Evolutionary conservation across 2,888 invertebrate species (phyloP), one percentile per base, ranked within the genome.

Genomic region (Metacarcinus magister): DNA sequence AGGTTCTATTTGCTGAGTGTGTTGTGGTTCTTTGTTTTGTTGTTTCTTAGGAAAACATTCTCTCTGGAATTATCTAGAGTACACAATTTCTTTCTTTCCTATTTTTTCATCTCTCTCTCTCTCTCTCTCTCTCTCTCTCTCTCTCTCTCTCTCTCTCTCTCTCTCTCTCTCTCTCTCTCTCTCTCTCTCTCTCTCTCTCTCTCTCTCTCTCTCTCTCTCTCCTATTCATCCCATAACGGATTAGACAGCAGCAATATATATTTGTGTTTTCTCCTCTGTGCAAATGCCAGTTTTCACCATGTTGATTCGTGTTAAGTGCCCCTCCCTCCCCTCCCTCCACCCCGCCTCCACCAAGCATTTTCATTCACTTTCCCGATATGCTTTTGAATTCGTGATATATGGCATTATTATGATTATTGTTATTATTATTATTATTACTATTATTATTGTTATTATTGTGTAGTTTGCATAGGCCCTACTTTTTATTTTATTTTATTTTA

Each of bases 111-210:
- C 75, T 82, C 23, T 82, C 32, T 82, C n/a, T 82, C n/a, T 75
- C n/a, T 75, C 75, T 75, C 23, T 75, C 23, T 32, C n/a, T 32
- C 75, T 7, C n/a, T 32, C 75, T n/a, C n/a, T 82, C 67, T 8
- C 5, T 82, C 23, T 82, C 8, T n/a, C 23, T 82, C 5, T 82
- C 8, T 82, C n/a, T 28, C 5, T 82, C 7, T 82, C n/a, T 82
- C n/a, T 82, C n/a, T 82, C n/a, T 82, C 75, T 82, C n/a, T 82
- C 28, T 82, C n/a, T 82, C 75, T 82, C n/a, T 82, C n/a, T 19
- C 13, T 67, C 19, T 67, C 4, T 75, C 28, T n/a, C n/a, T 28
- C 28, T 28, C n/a, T 75, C n/a, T 75, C n/a, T 23, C n/a, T 75
- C n/a, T 75, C n/a, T 75, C 28, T 75, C 7, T 60, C 23, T 75